phyloP scores from a whole-genome alignment of 2,113 vertebrate genomes.

The Aldabrachelys gigantea region DNA sequence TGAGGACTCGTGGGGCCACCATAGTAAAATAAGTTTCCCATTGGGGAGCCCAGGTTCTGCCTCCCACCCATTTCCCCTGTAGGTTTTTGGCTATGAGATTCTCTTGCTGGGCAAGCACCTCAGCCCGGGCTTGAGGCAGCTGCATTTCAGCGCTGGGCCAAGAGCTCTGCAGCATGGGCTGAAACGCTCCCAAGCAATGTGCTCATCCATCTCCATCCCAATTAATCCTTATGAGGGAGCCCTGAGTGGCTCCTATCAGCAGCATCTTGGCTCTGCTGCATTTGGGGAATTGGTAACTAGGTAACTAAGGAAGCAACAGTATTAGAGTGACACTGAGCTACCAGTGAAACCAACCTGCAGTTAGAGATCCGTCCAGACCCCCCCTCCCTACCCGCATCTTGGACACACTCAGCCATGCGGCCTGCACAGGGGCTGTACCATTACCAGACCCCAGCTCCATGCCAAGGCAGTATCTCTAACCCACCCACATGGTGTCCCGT shows the following conservation, averaged over 20 bases:
- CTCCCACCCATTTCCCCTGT: neutral
- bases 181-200: neutral
- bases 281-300: slow-evolving; percentile 31
- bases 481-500: too few species aligned
- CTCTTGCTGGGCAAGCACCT: neutral
- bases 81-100: neutral
- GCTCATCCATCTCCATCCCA: slow-evolving; percentile 20
- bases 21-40: neutral
- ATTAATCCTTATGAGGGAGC: neutral
- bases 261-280: slow-evolving; percentile 24
- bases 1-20: neutral
- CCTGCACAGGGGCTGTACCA: neutral
- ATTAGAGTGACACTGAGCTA: neutral
- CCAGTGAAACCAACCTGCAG: neutral
- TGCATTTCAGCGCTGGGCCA: neutral
- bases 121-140: neutral
- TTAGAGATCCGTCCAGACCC: too few species aligned
- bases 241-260: slow-evolving; percentile 2
- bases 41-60: neutral
- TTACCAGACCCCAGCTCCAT: neutral
- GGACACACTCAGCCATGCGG: too few species aligned
- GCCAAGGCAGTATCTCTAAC: neutral
- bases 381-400: too few species aligned
- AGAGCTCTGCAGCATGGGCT: neutral
- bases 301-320: slow-evolving; percentile 24